Evolutionary conservation across 2,797 vertebrate species (phyloP).

Genomic region (Rhynchonycteris naso): DNA sequence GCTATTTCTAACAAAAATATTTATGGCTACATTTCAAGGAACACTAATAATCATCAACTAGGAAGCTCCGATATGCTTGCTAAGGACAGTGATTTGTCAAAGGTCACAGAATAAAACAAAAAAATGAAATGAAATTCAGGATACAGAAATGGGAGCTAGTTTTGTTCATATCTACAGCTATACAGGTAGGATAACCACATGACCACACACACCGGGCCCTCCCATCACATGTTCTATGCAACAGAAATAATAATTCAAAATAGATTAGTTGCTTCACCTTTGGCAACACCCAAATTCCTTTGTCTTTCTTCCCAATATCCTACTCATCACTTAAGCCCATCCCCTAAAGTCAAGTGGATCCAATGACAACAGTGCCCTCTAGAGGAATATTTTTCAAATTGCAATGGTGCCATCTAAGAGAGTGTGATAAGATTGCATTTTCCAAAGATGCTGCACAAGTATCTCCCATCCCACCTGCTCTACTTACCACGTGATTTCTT

Average conservation of each 20-base stretch:
- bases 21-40: background rate
- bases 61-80: background rate
- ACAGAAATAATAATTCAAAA: constrained; percentile 28
- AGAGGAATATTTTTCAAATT: background rate
- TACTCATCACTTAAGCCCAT: background rate
- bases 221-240: background rate
- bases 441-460: background rate
- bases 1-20: background rate
- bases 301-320: background rate
- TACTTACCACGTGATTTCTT: background rate
- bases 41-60: background rate
- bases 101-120: background rate
- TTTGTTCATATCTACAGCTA: background rate
- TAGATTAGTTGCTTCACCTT: background rate
- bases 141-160: background rate
- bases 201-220: background rate
- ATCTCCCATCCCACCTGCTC: background rate
- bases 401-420: background rate
- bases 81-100: background rate
- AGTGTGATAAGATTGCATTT: background rate
- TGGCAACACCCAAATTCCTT: constrained; percentile 28
- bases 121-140: background rate
- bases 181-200: background rate
- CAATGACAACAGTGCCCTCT: constrained; percentile 58
- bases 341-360: background rate